A percentile compares a stretch with the other conserved stretches of the same genome.
These are phyloP conservation scores for Leptocoma aspasia DNA, from an alignment of 2,113 vertebrate genomes.

Conservation along the genomic window DNA sequence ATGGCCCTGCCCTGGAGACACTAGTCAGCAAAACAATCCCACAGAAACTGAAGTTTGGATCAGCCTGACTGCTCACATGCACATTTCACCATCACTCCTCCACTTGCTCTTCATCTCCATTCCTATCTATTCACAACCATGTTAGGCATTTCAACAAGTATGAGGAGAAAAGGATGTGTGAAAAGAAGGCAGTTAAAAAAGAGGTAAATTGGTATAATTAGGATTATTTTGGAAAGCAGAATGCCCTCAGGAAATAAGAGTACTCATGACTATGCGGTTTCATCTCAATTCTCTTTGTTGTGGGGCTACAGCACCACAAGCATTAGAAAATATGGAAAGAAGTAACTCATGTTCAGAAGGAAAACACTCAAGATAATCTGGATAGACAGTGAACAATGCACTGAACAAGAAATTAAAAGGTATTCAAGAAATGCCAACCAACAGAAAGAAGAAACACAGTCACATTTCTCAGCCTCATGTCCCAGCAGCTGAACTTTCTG, in stretches of 20 bases:
- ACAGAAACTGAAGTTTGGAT: not conserved
- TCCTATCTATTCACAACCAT: not conserved
- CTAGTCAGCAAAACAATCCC: not conserved
- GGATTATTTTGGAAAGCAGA: not conserved
- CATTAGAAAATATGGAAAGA: not conserved
- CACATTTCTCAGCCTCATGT: not conserved
- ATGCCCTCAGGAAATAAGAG: not conserved
- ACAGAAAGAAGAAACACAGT: not conserved
- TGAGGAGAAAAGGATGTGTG: not conserved
- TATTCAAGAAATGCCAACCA: not conserved
- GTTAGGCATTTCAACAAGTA: not conserved
- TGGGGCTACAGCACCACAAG: not conserved
- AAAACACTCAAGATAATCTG: not conserved
- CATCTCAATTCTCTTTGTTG: not conserved
- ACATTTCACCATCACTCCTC: not conserved
- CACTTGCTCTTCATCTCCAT: not conserved
- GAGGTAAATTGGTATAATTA: not conserved
- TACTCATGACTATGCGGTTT: not conserved
- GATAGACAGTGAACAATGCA: not conserved
- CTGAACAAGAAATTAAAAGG: not conserved
- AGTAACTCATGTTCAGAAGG: not conserved
- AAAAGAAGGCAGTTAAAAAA: not conserved
- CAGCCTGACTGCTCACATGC: accelerated
- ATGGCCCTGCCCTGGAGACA: not conserved
- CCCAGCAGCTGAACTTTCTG: constrained; percentile 17